phyloP scores from a whole-genome alignment of 2,888 invertebrate genomes.

The Callyntrura guangdongensis region DNA sequence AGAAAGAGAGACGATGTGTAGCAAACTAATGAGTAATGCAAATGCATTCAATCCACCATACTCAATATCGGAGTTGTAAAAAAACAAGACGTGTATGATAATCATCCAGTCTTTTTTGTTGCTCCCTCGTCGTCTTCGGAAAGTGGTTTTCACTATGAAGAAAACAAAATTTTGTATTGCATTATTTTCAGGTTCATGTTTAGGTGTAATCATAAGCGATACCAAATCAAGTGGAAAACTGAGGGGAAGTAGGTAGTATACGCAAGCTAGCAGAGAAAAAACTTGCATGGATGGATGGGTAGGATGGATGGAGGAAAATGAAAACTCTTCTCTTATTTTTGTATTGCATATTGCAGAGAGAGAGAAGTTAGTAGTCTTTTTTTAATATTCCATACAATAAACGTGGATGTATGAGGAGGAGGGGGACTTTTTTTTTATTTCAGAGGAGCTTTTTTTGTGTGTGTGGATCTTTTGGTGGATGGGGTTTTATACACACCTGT shows the following conservation, averaged over 20 bases:
- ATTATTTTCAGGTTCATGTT: slow-evolving; percentile 32
- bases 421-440: background rate
- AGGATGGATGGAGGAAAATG: too few species aligned
- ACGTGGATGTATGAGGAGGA: slow-evolving; percentile 24
- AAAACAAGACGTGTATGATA: background rate
- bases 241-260: slow-evolving; percentile 44
- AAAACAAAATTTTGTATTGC: slow-evolving; percentile 20
- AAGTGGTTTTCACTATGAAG: too few species aligned
- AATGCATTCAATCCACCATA: background rate
- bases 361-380: too few species aligned
- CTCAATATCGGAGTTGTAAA: background rate
- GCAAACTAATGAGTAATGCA: too few species aligned
- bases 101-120: background rate
- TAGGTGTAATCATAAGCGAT: background rate
- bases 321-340: too few species aligned
- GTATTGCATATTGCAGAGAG: slow-evolving; percentile 47
- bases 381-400: slow-evolving; percentile 48
- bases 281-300: too few species aligned
- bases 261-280: too few species aligned
- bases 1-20: background rate
- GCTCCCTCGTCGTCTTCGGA: background rate
- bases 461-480: background rate
- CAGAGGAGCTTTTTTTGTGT: background rate
- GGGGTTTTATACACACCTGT: slow-evolving; percentile 36
- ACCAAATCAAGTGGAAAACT: slow-evolving; percentile 51